These are phyloP conservation scores for Diglossa cyanea DNA, from an alignment of 2,797 vertebrate species.

Conservation along the genomic window DNA sequence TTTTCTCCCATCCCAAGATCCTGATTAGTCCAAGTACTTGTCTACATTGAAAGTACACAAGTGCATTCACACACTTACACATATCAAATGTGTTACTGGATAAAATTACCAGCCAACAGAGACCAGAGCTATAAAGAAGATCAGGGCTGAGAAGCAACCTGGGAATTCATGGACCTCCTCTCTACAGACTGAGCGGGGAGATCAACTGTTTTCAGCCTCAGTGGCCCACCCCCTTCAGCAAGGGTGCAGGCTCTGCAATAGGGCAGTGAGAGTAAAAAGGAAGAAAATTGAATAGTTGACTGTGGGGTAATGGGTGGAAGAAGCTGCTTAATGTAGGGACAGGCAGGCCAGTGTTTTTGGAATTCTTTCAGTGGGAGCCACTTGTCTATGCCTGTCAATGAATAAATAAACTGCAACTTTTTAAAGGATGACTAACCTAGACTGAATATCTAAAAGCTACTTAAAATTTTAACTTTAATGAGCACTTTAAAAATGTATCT, in stretches of 20 bases:
- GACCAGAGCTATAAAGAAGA: neutral
- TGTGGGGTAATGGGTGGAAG: neutral
- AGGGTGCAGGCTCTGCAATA: neutral
- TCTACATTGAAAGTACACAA: neutral
- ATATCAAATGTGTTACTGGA: neutral
- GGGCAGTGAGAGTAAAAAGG: neutral
- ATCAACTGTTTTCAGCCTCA: neutral
- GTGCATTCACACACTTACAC: neutral
- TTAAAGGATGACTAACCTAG: conserved; percentile 17
- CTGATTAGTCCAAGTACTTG: neutral
- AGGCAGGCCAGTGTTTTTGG: neutral
- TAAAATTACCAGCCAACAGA: conserved; percentile 39
- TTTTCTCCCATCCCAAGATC: neutral
- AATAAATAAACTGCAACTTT: neutral
- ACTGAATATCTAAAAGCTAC: neutral
- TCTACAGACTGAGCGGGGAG: neutral
- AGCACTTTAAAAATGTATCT: conserved; percentile 52
- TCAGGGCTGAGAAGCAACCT: neutral
- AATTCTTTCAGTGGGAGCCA: neutral
- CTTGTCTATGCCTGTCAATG: neutral
- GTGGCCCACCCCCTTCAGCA: neutral
- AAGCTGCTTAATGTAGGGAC: neutral
- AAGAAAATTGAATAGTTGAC: neutral
- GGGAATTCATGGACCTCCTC: neutral
- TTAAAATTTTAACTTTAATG: conserved; percentile 58